Conservation (phyloP, 2,888 invertebrate genomes). For the Aphidius colemani region DNA sequence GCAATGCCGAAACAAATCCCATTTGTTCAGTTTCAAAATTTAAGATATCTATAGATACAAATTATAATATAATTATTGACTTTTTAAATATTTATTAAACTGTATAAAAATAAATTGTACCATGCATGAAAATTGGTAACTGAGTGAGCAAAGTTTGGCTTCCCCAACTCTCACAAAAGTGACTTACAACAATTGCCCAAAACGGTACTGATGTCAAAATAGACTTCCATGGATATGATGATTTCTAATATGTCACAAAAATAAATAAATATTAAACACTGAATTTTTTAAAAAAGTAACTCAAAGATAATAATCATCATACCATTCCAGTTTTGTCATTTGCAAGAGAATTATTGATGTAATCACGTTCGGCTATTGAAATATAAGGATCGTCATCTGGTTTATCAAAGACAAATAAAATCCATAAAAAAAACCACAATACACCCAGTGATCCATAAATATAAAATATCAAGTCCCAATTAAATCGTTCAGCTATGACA, state of each 20-base stretch:
- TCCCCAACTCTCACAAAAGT: slow-evolving; percentile 90
- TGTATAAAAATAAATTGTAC: slow-evolving; percentile 58
- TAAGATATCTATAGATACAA: slow-evolving; percentile 68
- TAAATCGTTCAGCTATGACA: slow-evolving; percentile 72
- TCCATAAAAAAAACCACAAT: slow-evolving; percentile 77
- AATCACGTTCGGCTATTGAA: slow-evolving; percentile 72
- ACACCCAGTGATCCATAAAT: slow-evolving; percentile 74
- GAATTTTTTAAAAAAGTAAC: neutral
- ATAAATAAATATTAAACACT: neutral
- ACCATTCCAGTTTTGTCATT: slow-evolving; percentile 38
- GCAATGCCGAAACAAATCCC: slow-evolving; percentile 83
- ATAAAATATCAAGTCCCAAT: slow-evolving; percentile 84
- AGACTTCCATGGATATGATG: slow-evolving; percentile 76
- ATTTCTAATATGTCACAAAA: slow-evolving; percentile 50
- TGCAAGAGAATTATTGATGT: slow-evolving; percentile 66
- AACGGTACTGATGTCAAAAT: slow-evolving; percentile 78
- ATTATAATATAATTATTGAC: neutral
- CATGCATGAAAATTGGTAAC: slow-evolving; percentile 81
- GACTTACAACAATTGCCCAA: slow-evolving; percentile 82
- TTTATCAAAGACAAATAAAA: slow-evolving; percentile 71
- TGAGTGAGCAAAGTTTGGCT: slow-evolving; percentile 85
- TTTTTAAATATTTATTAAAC: neutral
- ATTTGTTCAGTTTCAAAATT: slow-evolving; percentile 76
- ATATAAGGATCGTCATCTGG: slow-evolving; percentile 78
- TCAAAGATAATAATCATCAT: neutral